A percentile compares a stretch with the other conserved stretches of the same genome.
Conservation (phyloP, 37 sponge, comb jelly and placozoan species). For the Theonella swinhoei region DNA sequence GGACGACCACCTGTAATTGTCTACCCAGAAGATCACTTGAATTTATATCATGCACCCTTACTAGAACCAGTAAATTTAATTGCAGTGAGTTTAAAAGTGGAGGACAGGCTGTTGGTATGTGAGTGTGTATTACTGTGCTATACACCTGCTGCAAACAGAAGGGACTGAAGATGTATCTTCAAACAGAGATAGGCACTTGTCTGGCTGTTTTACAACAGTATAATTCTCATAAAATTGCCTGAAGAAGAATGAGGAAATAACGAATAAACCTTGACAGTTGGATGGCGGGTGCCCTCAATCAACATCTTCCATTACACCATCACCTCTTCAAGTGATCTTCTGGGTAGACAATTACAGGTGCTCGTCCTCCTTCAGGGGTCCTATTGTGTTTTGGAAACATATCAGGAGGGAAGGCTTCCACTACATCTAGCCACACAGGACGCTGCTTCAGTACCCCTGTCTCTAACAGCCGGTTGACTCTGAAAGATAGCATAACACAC, state of each 20-base stretch:
- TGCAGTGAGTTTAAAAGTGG: too few relatives aligned
- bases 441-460: conserved; percentile 63
- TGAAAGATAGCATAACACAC: background rate
- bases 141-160: conserved; percentile 60
- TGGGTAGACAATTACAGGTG: conserved; percentile 19
- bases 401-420: conserved; percentile 73
- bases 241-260: background rate
- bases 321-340: conserved; percentile 51
- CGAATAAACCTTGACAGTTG: background rate
- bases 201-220: background rate
- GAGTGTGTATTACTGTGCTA: conserved; percentile 78
- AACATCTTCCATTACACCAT: background rate
- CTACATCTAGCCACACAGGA: conserved; percentile 81
- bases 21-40: conserved; percentile 51
- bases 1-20: conserved; percentile 26
- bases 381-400: conserved; percentile 2
- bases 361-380: conserved; percentile 19
- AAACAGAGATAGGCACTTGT: background rate
- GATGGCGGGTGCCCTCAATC: too few relatives aligned
- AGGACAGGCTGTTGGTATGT: too few relatives aligned
- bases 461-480: conserved; percentile 35
- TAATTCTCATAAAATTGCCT: background rate
- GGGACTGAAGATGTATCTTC: background rate
- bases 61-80: too few relatives aligned
- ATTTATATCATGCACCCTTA: too few relatives aligned